Conservation (phyloP, 2,113 vertebrate species). For the Petaurus breviceps region DNA sequence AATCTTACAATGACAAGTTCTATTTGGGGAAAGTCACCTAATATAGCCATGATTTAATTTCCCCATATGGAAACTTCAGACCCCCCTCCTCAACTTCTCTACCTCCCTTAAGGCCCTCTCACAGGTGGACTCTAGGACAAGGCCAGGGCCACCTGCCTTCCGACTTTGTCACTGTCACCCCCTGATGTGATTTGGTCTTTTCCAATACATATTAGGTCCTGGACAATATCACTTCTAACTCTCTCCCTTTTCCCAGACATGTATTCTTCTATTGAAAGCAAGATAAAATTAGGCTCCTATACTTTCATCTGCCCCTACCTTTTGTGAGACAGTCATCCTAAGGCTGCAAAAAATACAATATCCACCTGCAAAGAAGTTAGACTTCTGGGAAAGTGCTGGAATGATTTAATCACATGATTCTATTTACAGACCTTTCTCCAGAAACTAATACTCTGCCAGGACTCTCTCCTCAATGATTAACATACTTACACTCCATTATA, state of each 20-base stretch:
- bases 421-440: not conserved
- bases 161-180: no score
- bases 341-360: no score
- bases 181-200: not conserved
- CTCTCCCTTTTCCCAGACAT: not conserved
- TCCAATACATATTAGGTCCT: not conserved
- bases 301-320: not conserved
- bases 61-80: not conserved
- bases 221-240: not conserved
- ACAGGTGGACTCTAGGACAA: not conserved
- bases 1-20: not conserved
- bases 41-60: not conserved
- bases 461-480: not conserved
- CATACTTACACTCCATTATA: not conserved
- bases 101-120: not conserved
- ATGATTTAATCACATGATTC: not conserved
- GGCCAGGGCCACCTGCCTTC: not conserved
- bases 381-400: not conserved
- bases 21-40: not conserved
- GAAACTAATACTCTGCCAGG: not conserved
- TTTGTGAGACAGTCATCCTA: no score
- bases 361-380: not conserved
- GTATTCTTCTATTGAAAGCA: not conserved
- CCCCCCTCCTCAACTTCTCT: not conserved
- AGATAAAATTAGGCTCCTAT: not conserved